Percentiles rank a stretch among this genome's conserved stretches.
Conservation (phyloP, 2,113 vertebrate species). For the Atherinomorus stipes region DNA sequence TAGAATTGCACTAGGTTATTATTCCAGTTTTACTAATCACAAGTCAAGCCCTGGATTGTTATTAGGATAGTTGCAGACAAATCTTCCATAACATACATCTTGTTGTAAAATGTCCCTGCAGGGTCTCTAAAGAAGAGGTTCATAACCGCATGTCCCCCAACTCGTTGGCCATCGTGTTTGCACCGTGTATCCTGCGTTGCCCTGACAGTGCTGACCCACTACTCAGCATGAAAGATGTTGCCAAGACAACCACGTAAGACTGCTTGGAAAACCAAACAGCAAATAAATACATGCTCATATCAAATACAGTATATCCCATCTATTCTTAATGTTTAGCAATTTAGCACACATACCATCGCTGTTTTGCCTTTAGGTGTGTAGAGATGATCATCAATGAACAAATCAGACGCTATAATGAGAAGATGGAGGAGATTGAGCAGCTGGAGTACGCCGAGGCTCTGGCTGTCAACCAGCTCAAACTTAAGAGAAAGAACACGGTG, state of each 20-base stretch:
- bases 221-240: conserved; percentile 97
- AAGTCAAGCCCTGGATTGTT: neutral
- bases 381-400: conserved; percentile 97
- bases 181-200: conserved; percentile 94
- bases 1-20: too few relatives aligned
- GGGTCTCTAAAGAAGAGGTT: conserved; percentile 92
- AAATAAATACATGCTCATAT: too few relatives aligned
- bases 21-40: too few relatives aligned
- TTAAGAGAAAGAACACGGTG: conserved; percentile 90
- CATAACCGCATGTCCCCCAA: conserved; percentile 97
- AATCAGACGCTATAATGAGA: conserved; percentile 92
- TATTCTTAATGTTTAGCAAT: too few relatives aligned
- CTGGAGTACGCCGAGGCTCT: conserved; percentile 92
- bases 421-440: conserved; percentile 96
- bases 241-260: conserved; percentile 96
- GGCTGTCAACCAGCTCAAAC: conserved; percentile 90
- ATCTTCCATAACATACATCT: too few relatives aligned
- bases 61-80: too few relatives aligned
- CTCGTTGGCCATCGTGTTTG: conserved; percentile 95
- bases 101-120: conserved; percentile 60
- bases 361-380: conserved; percentile 85
- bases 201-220: conserved; percentile 92
- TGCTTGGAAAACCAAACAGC: neutral
- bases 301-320: too few relatives aligned
- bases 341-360: neutral